phyloP scores from a whole-genome alignment of 2,888 invertebrate species.

The Sclerodermus sp. region DNA sequence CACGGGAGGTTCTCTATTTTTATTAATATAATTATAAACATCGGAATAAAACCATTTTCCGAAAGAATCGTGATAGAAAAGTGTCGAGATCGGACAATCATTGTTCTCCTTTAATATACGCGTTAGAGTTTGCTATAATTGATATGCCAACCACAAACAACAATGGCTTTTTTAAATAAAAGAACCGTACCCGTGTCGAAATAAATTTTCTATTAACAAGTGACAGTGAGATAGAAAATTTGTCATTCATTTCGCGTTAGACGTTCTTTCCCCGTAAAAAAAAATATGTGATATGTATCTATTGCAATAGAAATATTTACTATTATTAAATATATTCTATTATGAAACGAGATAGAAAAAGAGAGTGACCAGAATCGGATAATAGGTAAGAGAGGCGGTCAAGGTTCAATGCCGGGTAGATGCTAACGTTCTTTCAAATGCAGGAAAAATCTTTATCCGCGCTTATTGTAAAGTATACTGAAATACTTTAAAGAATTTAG shows the following conservation, averaged over 20 bases:
- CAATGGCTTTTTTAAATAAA: too few relatives aligned
- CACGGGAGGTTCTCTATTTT: too few relatives aligned
- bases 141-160: too few relatives aligned
- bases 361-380: slow-evolving; percentile 5
- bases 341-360: slow-evolving; percentile 20
- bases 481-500: not conserved
- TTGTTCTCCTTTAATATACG: too few relatives aligned
- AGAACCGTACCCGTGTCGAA: too few relatives aligned
- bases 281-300: slow-evolving; percentile 51
- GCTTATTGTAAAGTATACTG: slow-evolving; percentile 1
- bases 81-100: too few relatives aligned
- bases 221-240: slow-evolving; percentile 8
- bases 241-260: slow-evolving; percentile 19
- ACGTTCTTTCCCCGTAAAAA: slow-evolving; percentile 32
- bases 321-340: slow-evolving; percentile 35
- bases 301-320: slow-evolving; percentile 51
- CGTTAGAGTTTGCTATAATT: too few relatives aligned
- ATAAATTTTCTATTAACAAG: not conserved
- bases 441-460: slow-evolving; percentile 1
- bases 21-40: not conserved
- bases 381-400: slow-evolving; percentile 1
- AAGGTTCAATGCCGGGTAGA: too few relatives aligned
- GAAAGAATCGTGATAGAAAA: not conserved
- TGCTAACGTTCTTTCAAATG: too few relatives aligned
- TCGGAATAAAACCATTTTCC: not conserved